Evolutionary conservation across 1,140 invertebrate genomes (phyloP).

Genomic region (Drosophila tropicalis): DNA sequence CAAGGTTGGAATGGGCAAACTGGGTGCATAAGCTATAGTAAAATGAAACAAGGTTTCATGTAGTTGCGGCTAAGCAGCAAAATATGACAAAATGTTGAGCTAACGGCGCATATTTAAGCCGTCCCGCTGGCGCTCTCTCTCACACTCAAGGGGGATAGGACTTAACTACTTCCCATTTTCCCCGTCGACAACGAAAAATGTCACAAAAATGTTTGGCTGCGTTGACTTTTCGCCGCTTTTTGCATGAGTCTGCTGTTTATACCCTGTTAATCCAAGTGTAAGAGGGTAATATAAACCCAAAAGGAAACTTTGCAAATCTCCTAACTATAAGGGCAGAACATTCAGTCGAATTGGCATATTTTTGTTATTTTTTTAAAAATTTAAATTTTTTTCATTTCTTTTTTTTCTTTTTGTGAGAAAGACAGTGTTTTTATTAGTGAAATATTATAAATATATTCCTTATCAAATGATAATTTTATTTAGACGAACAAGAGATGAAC

Average conservation of each 20-base stretch:
- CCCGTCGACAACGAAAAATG: conserved; percentile 58
- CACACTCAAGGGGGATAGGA: neutral
- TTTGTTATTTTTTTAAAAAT: too few relatives aligned
- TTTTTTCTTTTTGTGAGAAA: too few relatives aligned
- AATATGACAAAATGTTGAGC: conserved; percentile 70
- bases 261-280: neutral
- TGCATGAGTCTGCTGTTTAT: conserved; percentile 71
- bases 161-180: conserved; percentile 34
- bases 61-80: conserved; percentile 55
- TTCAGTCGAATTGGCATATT: too few relatives aligned
- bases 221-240: conserved; percentile 44
- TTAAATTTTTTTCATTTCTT: too few relatives aligned
- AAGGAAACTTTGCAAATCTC: too few relatives aligned
- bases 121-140: conserved; percentile 12
- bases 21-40: conserved; percentile 43
- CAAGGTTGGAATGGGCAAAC: neutral
- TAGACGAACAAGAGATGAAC: too few relatives aligned
- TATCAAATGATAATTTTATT: too few relatives aligned
- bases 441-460: too few relatives aligned
- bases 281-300: neutral
- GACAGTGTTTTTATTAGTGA: too few relatives aligned
- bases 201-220: conserved; percentile 51
- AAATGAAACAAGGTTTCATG: conserved; percentile 66
- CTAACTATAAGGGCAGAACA: too few relatives aligned
- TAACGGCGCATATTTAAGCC: conserved; percentile 58